Evolutionary conservation across 2,113 vertebrate genomes (phyloP).

Genomic region (Sphyrna mokarran): DNA sequence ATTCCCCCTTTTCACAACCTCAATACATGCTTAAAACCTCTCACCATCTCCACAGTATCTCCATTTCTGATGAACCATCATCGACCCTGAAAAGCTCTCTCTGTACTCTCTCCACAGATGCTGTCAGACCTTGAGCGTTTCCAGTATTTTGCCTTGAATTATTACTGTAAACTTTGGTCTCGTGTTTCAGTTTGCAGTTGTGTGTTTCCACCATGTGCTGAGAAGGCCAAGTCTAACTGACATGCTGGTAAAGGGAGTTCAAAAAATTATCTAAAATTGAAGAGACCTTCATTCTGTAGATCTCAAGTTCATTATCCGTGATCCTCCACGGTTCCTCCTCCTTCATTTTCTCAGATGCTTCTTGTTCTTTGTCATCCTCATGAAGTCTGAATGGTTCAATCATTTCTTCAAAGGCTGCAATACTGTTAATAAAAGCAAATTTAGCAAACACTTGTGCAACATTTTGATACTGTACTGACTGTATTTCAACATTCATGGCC

Average conservation of each 20-base stretch:
- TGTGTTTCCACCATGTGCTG: background rate
- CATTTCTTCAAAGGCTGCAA: conserved; percentile 83
- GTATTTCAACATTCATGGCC: background rate
- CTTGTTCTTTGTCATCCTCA: conserved; percentile 94
- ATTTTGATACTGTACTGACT: background rate
- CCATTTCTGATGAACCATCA: background rate
- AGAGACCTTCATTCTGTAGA: conserved; percentile 87
- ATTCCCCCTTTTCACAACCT: background rate
- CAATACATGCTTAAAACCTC: background rate
- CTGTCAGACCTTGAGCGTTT: background rate
- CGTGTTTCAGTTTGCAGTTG: background rate
- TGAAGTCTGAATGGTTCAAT: conserved; percentile 88
- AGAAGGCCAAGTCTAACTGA: no score
- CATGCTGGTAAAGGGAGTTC: background rate
- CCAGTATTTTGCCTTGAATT: background rate
- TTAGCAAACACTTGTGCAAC: background rate
- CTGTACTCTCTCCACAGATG: background rate
- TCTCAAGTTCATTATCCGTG: conserved; percentile 92
- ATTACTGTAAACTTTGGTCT: background rate
- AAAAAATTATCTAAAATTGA: conserved; percentile 12
- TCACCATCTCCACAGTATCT: background rate
- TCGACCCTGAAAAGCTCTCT: background rate
- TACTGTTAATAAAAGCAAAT: conserved; percentile 49
- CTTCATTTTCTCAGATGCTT: conserved; percentile 86
- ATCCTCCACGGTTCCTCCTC: conserved; percentile 94